Evolutionary conservation across 2,888 invertebrate genomes (phyloP).

Genomic region (Chrysolina americana): DNA sequence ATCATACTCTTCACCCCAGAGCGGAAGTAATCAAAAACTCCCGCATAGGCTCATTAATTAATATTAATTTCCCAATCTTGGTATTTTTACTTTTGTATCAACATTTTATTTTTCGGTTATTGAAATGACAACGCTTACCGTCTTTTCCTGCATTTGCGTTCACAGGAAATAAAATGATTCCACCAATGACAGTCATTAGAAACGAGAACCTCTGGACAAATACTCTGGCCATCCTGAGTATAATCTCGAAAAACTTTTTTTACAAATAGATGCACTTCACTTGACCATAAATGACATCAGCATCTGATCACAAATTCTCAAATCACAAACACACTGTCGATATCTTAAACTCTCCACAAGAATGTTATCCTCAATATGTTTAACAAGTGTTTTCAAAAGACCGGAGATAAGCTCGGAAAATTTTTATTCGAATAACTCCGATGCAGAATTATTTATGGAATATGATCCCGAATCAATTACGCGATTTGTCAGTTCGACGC

Average conservation of each 20-base stretch:
- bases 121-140: constrained; percentile 47
- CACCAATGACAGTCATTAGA: neutral
- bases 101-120: no score
- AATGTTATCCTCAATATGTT: constrained; percentile 3
- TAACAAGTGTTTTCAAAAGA: neutral
- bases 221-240: neutral
- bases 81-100: no score
- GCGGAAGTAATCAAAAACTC: no score
- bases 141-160: constrained; percentile 48
- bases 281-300: neutral
- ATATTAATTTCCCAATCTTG: no score
- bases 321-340: constrained; percentile 9
- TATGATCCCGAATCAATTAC: neutral
- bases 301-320: neutral
- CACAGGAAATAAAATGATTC: neutral
- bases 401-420: neutral
- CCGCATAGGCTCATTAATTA: no score
- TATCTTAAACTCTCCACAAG: neutral
- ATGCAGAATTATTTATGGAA: neutral
- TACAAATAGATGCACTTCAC: neutral
- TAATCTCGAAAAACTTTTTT: neutral
- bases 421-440: neutral
- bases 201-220: neutral
- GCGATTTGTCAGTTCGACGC: neutral
- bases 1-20: no score